phyloP scores from a whole-genome alignment of 92 coral and sea anemone genomes.

The Metridium senile region DNA sequence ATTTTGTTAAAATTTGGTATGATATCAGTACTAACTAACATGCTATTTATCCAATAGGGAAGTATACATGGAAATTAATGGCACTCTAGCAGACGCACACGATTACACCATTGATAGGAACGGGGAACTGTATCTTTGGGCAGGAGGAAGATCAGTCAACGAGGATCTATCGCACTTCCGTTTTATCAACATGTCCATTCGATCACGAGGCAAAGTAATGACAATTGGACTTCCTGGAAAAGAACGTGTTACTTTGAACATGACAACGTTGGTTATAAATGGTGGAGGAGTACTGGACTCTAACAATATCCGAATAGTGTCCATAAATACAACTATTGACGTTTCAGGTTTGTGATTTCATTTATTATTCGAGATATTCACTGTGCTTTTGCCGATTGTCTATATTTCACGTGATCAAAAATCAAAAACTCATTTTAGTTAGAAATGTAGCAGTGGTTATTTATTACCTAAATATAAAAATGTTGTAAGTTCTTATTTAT shows the following conservation, averaged over 20 bases:
- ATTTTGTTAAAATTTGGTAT: too few species aligned
- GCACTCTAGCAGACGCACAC: constrained; percentile 61
- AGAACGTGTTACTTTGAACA: constrained; percentile 48
- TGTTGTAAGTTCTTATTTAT: too few species aligned
- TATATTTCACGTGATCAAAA: too few species aligned
- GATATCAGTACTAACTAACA: too few species aligned
- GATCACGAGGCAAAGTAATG: constrained; percentile 60
- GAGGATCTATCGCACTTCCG: constrained; percentile 55
- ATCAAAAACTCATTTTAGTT: too few species aligned
- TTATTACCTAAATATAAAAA: too few species aligned
- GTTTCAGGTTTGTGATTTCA: constrained; percentile 67
- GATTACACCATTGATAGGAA: constrained; percentile 63
- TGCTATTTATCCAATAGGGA: too few species aligned
- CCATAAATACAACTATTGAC: constrained; percentile 69
- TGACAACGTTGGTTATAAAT: constrained; percentile 53
- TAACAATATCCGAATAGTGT: constrained; percentile 53
- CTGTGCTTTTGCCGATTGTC: too few species aligned
- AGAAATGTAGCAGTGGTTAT: too few species aligned
- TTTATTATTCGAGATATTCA: too few species aligned
- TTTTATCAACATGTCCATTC: constrained; percentile 58
- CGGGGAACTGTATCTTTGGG: constrained; percentile 68
- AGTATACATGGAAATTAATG: constrained; percentile 76
- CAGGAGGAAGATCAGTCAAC: constrained; percentile 56
- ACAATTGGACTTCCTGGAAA: constrained; percentile 49
- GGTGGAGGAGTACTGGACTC: constrained; percentile 70